A percentile compares a stretch with the other conserved stretches of the same genome.
Conservation (phyloP, 2,888 invertebrate genomes). For the Anaspis maculata region DNA sequence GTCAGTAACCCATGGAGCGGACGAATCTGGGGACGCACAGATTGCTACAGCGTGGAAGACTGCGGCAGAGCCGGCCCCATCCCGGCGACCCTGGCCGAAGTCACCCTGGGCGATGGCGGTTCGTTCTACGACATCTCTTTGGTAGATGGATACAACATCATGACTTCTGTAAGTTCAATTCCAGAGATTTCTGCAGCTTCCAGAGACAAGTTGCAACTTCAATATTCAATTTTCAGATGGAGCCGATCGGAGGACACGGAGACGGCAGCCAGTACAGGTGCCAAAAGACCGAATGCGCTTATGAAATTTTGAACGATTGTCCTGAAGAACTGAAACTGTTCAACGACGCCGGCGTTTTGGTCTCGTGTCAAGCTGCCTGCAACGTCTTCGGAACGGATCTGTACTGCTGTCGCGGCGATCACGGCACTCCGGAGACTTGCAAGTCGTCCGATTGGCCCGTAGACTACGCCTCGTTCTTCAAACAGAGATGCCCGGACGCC, state of each 20-base stretch:
- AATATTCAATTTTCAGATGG: slow-evolving; percentile 24
- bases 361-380: slow-evolving; percentile 45
- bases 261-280: slow-evolving; percentile 35
- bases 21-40: slow-evolving; percentile 36
- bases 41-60: slow-evolving; percentile 38
- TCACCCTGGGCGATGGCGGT: slow-evolving; percentile 35
- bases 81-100: slow-evolving; percentile 40
- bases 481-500: slow-evolving; percentile 44
- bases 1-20: slow-evolving; percentile 31
- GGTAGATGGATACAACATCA: slow-evolving; percentile 45
- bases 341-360: slow-evolving; percentile 23
- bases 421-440: slow-evolving; percentile 40
- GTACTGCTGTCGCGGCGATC: slow-evolving; percentile 43
- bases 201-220: too few species aligned
- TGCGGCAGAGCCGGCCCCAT: slow-evolving; percentile 42
- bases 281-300: slow-evolving; percentile 30
- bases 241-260: slow-evolving; percentile 26
- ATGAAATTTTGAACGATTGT: slow-evolving; percentile 36
- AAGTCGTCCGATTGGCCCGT: slow-evolving; percentile 32
- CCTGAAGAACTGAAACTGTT: slow-evolving; percentile 32
- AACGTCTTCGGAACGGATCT: slow-evolving; percentile 40
- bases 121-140: slow-evolving; percentile 44
- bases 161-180: slow-evolving; percentile 29
- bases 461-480: slow-evolving; percentile 41
- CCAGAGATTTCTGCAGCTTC: too few species aligned